Evolutionary conservation across 2,113 vertebrate genomes (phyloP), one percentile per base, ranked within the genome.

Genomic region (Alligator mississippiensis): DNA sequence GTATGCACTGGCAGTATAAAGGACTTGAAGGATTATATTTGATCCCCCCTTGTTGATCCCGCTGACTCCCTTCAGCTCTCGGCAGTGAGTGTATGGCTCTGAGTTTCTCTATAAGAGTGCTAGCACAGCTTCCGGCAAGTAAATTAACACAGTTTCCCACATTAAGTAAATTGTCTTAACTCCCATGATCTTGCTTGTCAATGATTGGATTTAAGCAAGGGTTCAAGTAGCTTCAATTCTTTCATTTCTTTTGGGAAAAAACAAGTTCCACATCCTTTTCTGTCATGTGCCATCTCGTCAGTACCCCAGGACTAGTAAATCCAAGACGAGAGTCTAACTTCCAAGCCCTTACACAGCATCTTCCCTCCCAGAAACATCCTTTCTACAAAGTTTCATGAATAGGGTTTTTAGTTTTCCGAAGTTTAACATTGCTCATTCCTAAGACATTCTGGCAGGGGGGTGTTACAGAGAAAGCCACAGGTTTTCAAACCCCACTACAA

Each of bases 31-130:
- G 0, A 1, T 70, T 93, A 1, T 61, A 19, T 90, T 72, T 89
- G n/a, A n/a, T 89, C 76, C n/a, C 11, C n/a, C 34, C 47, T 4
- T n/a, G 64, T 28, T 27, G 47, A 34, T 55, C 55, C 72, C 38
- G 27, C 90, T 75, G 64, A 58, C 88, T 91, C 64, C 76, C 86
- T 72, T 66, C 60, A 74, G 34, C n/a, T 38, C 30, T 72, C 17
- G 28, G 9, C 24, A n/a, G n/a, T n/a, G n/a, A n/a, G 7, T 5
- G 9, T 24, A 6, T 90, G 77, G 4, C 62, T 78, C 47, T 74
- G 27, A 80, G 4, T 18, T 90, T 84, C 84, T 24, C 66, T 79
- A 4, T 27, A 5, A 34, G 34, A 34, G 78, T 62, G 74, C 70
- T 84, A 9, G 77, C 25, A 58, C 27, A 15, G 13, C 55, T 93